These are phyloP conservation scores for Sebastes matsubarae DNA, from an alignment of 2,797 vertebrate species.

Conservation along the genomic window DNA sequence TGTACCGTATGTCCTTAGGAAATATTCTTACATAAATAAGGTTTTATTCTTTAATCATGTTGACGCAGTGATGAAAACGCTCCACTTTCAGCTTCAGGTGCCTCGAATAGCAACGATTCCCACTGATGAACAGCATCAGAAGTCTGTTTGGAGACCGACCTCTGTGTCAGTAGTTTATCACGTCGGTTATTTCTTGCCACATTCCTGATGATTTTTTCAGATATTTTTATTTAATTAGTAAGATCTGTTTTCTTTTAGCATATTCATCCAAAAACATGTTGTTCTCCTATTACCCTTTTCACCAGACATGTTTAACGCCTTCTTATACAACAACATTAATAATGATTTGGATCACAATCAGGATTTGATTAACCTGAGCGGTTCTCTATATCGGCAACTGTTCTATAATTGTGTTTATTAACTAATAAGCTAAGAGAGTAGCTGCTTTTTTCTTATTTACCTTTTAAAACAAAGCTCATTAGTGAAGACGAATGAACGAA, in stretches of 20 bases:
- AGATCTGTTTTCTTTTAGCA: background rate
- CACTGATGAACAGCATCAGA: background rate
- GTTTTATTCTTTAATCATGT: background rate
- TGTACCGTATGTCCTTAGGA: too few species aligned
- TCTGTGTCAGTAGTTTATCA: background rate
- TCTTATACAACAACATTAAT: background rate
- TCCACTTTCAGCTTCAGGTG: background rate
- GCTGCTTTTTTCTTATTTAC: background rate
- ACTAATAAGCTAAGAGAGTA: background rate
- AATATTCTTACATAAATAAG: background rate
- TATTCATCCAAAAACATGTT: background rate
- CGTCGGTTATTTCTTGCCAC: background rate
- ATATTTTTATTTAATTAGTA: background rate
- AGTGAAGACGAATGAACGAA: background rate
- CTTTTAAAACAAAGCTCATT: background rate
- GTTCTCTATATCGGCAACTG: background rate
- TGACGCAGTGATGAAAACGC: background rate
- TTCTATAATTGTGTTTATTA: background rate
- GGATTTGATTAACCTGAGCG: slow-evolving; percentile 30
- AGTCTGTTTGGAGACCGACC: background rate
- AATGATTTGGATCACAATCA: slow-evolving; percentile 26
- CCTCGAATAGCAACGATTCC: background rate
- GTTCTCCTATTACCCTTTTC: background rate
- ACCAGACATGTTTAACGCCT: background rate
- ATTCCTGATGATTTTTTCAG: background rate